phyloP scores from a whole-genome alignment of 2,113 vertebrate species.

The Capreolus pygargus region DNA sequence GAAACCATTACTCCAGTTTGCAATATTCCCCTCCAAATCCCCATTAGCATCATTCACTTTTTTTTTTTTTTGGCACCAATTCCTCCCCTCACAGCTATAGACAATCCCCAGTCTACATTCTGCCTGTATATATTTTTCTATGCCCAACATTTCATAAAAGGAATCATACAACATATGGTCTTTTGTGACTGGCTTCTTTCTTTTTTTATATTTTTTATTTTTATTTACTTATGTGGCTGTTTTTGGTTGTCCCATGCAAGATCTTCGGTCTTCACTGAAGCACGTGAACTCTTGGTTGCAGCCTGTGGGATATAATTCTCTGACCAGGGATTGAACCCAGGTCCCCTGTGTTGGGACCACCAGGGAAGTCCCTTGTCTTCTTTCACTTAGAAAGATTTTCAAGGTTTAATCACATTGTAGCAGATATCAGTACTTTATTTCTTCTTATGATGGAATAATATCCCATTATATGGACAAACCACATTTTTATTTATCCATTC shows the following conservation, averaged over 20 bases:
- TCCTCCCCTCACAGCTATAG: background rate
- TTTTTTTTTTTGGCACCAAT: background rate
- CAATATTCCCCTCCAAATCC: background rate
- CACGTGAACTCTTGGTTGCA: background rate
- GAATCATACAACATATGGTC: background rate
- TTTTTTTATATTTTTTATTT: background rate
- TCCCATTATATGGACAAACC: background rate
- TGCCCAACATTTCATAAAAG: background rate
- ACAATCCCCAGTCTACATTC: background rate
- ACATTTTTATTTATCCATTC: background rate
- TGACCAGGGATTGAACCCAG: background rate
- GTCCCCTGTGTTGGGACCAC: background rate
- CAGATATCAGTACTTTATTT: background rate
- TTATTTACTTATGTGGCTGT: background rate
- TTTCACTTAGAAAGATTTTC: background rate
- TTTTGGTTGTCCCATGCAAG: background rate
- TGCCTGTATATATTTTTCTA: background rate
- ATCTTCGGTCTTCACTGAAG: background rate
- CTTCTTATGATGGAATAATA: background rate
- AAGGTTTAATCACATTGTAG: background rate
- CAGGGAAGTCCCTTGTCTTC: background rate
- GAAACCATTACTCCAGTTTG: background rate
- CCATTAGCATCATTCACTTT: background rate
- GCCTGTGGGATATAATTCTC: background rate
- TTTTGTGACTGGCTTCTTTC: background rate